Evolutionary conservation across 2,113 vertebrate genomes (phyloP).

Genomic region (Callipepla californica): DNA sequence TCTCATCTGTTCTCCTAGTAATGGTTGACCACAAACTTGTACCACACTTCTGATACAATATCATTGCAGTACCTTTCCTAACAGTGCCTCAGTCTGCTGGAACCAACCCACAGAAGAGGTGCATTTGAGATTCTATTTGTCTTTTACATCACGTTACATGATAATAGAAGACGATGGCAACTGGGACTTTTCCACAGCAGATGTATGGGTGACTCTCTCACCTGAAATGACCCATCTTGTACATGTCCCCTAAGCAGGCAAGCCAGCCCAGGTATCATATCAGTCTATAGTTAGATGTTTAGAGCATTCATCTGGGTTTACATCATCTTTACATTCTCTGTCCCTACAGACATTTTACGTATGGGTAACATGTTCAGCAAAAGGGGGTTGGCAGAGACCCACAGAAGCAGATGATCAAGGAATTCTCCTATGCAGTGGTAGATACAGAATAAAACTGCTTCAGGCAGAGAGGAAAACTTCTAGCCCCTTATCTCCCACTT

Average conservation of each 20-base stretch:
- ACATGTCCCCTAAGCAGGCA: neutral
- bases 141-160: neutral
- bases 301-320: neutral
- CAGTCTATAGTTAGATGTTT: neutral
- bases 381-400: neutral
- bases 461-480: neutral
- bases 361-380: neutral
- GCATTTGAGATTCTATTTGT: neutral
- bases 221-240: neutral
- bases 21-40: neutral
- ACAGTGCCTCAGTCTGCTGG: neutral
- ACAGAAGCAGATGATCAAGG: neutral
- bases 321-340: neutral
- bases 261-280: neutral
- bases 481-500: neutral
- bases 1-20: neutral
- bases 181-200: neutral
- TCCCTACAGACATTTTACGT: neutral
- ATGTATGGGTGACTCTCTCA: neutral
- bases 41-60: neutral
- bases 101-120: neutral
- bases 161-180: neutral
- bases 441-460: neutral
- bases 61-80: neutral
- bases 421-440: neutral